Evolutionary conservation across 1,140 invertebrate genomes (phyloP).

Genomic region (Gryllus bimaculatus): DNA sequence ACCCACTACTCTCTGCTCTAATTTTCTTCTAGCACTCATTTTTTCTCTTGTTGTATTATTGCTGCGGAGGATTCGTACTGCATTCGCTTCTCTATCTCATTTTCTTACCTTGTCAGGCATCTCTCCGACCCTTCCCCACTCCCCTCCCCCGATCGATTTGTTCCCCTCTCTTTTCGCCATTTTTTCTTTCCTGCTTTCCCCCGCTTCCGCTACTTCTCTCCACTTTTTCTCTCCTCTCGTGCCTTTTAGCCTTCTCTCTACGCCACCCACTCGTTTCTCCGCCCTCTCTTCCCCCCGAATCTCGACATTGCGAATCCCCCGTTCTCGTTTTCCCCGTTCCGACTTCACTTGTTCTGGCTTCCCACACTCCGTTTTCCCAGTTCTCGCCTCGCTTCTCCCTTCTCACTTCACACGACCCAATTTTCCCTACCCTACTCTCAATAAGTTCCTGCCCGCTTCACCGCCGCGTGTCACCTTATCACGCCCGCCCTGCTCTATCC

Average conservation of each 20-base stretch:
- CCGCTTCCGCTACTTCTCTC: not conserved
- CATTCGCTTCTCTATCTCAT: not conserved
- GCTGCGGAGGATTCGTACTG: not conserved
- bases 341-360: too few relatives aligned
- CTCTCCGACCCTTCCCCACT: not conserved
- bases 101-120: not conserved
- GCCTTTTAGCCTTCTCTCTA: not conserved
- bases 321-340: not conserved
- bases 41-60: not conserved
- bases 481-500: too few relatives aligned
- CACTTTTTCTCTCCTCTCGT: not conserved
- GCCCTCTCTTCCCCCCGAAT: too few relatives aligned
- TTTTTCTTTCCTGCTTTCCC: not conserved
- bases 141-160: too few relatives aligned
- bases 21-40: not conserved
- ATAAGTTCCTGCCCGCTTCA: not conserved
- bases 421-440: not conserved
- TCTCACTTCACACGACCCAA: not conserved
- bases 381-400: not conserved
- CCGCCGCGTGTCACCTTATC: too few relatives aligned
- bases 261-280: not conserved
- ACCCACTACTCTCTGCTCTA: too few relatives aligned
- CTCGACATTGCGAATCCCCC: too few relatives aligned
- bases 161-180: not conserved
- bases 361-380: not conserved